Conservation (phyloP, 2,797 vertebrate species). For the Acrossocheilus fasciatus region DNA sequence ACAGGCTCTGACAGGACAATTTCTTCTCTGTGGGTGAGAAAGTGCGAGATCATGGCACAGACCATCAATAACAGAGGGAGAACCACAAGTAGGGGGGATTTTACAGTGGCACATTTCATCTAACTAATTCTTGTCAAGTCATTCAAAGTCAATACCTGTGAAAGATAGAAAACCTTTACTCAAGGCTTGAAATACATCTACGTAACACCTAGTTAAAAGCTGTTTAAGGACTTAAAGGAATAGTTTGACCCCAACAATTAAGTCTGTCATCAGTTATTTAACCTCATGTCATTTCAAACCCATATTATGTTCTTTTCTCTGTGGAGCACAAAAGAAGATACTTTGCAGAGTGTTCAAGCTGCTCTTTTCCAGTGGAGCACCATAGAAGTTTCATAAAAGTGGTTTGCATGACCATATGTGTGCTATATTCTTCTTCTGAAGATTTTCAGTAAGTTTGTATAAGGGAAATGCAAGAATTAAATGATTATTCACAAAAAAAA, state of each 20-base stretch:
- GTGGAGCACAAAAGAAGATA: neutral
- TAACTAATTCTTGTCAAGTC: constrained; percentile 22
- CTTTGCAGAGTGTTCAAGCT: neutral
- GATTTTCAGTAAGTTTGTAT: too few relatives aligned
- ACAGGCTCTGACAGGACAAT: constrained; percentile 52
- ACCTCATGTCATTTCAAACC: neutral
- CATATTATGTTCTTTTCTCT: neutral
- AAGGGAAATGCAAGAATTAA: neutral
- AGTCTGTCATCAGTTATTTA: neutral
- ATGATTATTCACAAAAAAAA: neutral
- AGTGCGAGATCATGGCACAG: constrained; percentile 35
- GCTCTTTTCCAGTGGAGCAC: constrained; percentile 7
- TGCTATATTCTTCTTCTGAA: neutral
- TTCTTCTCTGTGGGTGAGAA: constrained; percentile 47
- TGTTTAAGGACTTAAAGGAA: neutral
- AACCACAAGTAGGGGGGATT: neutral
- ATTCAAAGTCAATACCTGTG: neutral
- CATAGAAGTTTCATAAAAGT: neutral
- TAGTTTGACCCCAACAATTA: neutral
- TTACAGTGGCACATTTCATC: constrained; percentile 11
- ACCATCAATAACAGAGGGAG: constrained; percentile 23
- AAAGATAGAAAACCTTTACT: neutral
- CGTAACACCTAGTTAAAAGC: neutral
- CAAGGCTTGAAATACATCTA: constrained; percentile 8
- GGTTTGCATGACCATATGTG: neutral